Percentiles rank a stretch among this genome's conserved stretches.
Evolutionary conservation across 1,140 invertebrate genomes (phyloP).

Genomic region (Teleopsis dalmanni): DNA sequence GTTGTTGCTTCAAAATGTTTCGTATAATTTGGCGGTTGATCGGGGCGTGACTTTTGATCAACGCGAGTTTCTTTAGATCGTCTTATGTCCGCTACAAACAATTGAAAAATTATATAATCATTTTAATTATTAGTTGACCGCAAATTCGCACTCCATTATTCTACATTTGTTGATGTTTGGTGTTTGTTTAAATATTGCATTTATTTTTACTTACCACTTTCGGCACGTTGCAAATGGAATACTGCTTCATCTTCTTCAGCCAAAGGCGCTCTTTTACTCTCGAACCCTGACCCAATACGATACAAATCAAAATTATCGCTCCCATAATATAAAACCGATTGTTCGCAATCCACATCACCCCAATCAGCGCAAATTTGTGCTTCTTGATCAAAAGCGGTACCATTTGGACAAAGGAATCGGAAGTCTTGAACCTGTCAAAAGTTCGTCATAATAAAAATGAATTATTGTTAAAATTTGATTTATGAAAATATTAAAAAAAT

Average conservation of each 20-base stretch:
- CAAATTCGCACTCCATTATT: background rate
- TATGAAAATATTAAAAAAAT: background rate
- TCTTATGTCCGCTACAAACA: constrained; percentile 29
- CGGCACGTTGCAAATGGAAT: constrained; percentile 66
- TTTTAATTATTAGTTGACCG: background rate
- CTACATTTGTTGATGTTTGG: background rate
- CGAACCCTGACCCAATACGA: constrained; percentile 61
- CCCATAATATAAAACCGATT: constrained; percentile 66
- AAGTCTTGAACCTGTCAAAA: constrained; percentile 60
- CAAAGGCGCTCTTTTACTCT: constrained; percentile 53
- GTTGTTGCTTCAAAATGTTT: constrained; percentile 16
- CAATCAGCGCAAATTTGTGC: constrained; percentile 86
- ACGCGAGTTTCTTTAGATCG: constrained; percentile 35
- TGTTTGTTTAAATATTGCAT: too few relatives aligned
- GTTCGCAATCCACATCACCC: constrained; percentile 79
- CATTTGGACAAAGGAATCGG: constrained; percentile 83
- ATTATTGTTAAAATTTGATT: too few relatives aligned
- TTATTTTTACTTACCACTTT: constrained; percentile 50
- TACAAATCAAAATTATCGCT: constrained; percentile 80
- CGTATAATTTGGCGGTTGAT: constrained; percentile 19
- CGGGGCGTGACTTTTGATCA: constrained; percentile 33
- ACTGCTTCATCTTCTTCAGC: constrained; percentile 60
- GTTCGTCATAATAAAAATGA: background rate
- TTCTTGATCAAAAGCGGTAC: constrained; percentile 87
- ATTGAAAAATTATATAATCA: background rate